Evolutionary conservation across 1,140 invertebrate genomes (phyloP), one percentile per base, ranked within the genome.

Genomic region (Drosophila asahinai): DNA sequence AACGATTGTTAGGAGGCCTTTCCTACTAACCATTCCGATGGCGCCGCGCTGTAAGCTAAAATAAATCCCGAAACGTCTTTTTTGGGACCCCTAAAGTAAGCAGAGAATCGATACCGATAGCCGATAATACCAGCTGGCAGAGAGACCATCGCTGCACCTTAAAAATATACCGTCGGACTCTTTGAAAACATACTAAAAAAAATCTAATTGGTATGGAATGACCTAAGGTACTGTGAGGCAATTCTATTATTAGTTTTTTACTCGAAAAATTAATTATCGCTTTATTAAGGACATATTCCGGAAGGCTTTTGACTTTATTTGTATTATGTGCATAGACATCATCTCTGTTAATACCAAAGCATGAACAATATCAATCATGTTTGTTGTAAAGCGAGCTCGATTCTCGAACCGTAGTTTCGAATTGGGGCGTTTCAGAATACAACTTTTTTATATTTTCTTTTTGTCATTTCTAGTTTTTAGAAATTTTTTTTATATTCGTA

Each of bases 1-100:
- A 77, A 38, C n/a, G 17, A 33, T 42, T 67, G 65, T 33, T 15
- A 49, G 47, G 17, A 11, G n/a, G 17, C 55, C 27, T 70, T 62
- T 14, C 9, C 36, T 45, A 86, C 79, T 82, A 51, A 86, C 83
- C 83, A 86, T 73, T 86, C 48, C 70, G 79, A 36, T 62, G 66
- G 38, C 70, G 73, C 27, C 74, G 19, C 25, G 52, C 33, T 22
- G 45, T 25, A 17, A 17, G 17, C 51, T 17, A 64, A 42, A 65
- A 65, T 61, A 60, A 40, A 65, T 33, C 30, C 17, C 11, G 17
- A 61, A 22, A 19, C 7, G 14, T 42, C 25, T 55, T 64, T 30
- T 43, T 64, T 43, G 5, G 8, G 52, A 14, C 36, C 38, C 54
- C 14, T 60, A 55, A 38, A 60, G 12, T 59, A 17, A 27, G 38